phyloP scores from a whole-genome alignment of 1,140 invertebrate genomes.

The Andricus grossulariae region DNA sequence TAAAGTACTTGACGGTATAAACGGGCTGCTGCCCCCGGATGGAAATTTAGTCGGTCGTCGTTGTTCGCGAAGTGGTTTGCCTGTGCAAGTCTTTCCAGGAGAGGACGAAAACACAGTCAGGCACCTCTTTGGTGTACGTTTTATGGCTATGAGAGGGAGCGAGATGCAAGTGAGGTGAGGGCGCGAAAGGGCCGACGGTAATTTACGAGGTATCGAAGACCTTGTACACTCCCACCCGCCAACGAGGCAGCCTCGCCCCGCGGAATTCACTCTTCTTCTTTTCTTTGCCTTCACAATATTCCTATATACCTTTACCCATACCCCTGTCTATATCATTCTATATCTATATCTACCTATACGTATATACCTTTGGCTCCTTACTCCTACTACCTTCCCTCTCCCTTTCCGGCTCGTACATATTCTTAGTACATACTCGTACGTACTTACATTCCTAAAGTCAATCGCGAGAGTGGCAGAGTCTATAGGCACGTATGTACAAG shows the following conservation, averaged over 20 bases:
- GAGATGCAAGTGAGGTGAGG: conserved; percentile 38
- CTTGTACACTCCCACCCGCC: conserved; percentile 74
- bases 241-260: conserved; percentile 63
- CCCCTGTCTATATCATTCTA: neutral
- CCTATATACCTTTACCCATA: neutral
- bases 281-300: conserved; percentile 38
- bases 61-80: conserved; percentile 46
- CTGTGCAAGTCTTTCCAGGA: conserved; percentile 42
- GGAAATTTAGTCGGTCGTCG: conserved; percentile 51
- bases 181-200: conserved; percentile 61
- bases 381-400: conserved; percentile 2
- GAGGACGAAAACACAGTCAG: conserved; percentile 50
- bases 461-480: conserved; percentile 27
- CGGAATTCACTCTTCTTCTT: conserved; percentile 59
- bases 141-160: conserved; percentile 8
- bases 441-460: conserved; percentile 26
- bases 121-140: conserved; percentile 10
- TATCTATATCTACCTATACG: neutral
- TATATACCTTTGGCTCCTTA: conserved; percentile 1
- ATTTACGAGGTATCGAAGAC: conserved; percentile 76
- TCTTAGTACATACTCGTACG: conserved; percentile 26
- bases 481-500: conserved; percentile 16
- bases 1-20: conserved; percentile 21
- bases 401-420: conserved; percentile 18
- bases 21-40: conserved; percentile 44